Base-by-base conservation (phyloP, 2,113 vertebrate species). In the Eclectus roratus region DNA sequence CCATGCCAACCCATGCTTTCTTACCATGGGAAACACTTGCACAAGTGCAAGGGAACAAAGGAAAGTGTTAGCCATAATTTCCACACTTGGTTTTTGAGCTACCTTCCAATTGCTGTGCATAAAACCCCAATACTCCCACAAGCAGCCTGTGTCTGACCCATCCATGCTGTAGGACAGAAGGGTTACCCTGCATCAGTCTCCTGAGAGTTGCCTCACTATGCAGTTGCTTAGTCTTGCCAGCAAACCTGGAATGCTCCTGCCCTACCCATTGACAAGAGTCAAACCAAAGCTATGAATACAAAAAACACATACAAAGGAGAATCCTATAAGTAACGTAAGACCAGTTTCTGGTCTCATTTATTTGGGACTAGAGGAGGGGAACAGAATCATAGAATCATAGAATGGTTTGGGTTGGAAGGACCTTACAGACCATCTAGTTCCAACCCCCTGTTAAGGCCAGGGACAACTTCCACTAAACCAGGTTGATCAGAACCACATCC, bases 1-100 rank as follows among this genome's bases (percentile, higher is more conserved):
- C n/a, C 13, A 5, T 60, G 1, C 44, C 69, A n/a, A 16, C 3
- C 25, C 0, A 0, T 73, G 23, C 85, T 56, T 80, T 80, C 50
- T 84, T 78, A 68, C 78, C 20, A 74, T 4, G 13, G 13, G 43
- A 58, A 70, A 8, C 63, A 74, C 17, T 83, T 86, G 31, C 28
- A 49, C 31, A 83, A 52, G 19, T 56, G 53, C 53, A 56, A 56
- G 31, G 7, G 11, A 29, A 11, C 0, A 1, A 53, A 2, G 2
- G 33, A 41, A 83, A 33, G 4, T 5, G 11, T 56, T 71, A 63
- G 21, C 55, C 7, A 2, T 71, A 46, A 43, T 74, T 68, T 74
- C 15, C 35, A 37, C 21, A 56, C 21, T 28, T 56, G 13, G 5
- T 15, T 74, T 86, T 84, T 31, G 28, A 20, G 15, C 46, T 58